Evolutionary conservation across 2,113 vertebrate species (phyloP), one percentile per base, ranked within the genome.

Genomic region (Mohoua ochrocephala): DNA sequence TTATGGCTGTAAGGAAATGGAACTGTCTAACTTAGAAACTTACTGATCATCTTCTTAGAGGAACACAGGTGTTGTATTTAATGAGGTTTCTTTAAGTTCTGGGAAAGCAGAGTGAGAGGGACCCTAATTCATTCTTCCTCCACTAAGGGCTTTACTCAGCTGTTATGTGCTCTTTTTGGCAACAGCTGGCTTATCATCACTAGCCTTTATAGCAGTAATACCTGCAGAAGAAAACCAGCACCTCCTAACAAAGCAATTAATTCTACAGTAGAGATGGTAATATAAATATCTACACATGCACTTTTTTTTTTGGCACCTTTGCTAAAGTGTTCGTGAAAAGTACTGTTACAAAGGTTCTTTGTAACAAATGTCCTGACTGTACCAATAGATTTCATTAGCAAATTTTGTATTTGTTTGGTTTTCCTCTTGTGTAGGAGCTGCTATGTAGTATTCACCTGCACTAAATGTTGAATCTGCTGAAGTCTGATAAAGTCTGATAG

Each of bases 51-150:
- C 17, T 50, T 67, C 26, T 11, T 15, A 11, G 33, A 67, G 20
- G 37, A 67, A 2, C 13, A 4, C 7, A 7, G 15, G 18, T 68
- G 33, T 49, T 1, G 0, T 1, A 0, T 35, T 60, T 56, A 52
- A 18, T 35, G 5, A 59, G 33, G 24, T 39, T 70, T 42, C 28
- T 77, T 3, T 12, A 44, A 44, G 21, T 59, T 70, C 7, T 68
- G 49, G 21, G 47, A 30, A 41, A 49, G 27, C 11, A 41, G 10
- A 37, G 15, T 28, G 22, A 33, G 35, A 50, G 18, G 9, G 33
- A 45, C 22, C 20, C 31, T 50, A 18, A 37, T 52, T 71, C 27
- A 3, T 31, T 22, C 1, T 52, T 28, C 7, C 10, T 23, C 4
- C 20, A 11, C 1, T 10, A 42, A 65, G 15, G 7, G 8, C 37